Evolutionary conservation across 2,888 invertebrate species (phyloP), one percentile per base, ranked within the genome.

Genomic region (Ferrisia virgata): DNA sequence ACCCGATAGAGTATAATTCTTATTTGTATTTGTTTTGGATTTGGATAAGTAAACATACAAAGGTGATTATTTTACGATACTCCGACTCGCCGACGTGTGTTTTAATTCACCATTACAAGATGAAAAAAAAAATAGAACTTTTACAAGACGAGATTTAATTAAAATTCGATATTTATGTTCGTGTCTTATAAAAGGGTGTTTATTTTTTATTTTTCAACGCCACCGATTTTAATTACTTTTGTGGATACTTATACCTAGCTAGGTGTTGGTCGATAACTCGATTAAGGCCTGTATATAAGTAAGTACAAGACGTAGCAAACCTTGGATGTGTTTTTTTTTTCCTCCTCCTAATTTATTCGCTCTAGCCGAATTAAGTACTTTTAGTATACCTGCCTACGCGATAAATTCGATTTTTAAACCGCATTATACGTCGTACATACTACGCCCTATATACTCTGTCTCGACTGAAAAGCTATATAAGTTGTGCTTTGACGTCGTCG

Each of bases 401-500:
- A 13, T 31, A 28, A 28, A 64, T 64, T 64, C 64, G 64, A 64
- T 64, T 64, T 64, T 28, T 13, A 64, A n/a, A 64, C 28, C 64
- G 64, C 28, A 28, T 28, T 64, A n/a, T n/a, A n/a, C n/a, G n/a
- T n/a, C n/a, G n/a, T n/a, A 5, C 22, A 13, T 47, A 58, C 8
- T 25, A 58, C 58, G 25, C 58, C 58, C 58, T 13, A 9, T 15
- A 28, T 1, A 9, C 18, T 22, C 53, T 18, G 18, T 18, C 4
- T 18, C 15, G 22, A 53, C 53, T 22, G 11, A 64, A 64, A 64
- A 64, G 64, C 64, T 64, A 64, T 64, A 76, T 58, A 76, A 76
- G 72, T 36, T 76, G 36, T 76, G 11, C 72, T 76, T 76, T 33
- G 36, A 76, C 36, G 72, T 72, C 72, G 72, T 28, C 72, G 28